These are phyloP conservation scores for Cliona cf. orientalis DNA, from an alignment of 37 sponge, comb jelly and placozoan genomes.

Conservation along the genomic window DNA sequence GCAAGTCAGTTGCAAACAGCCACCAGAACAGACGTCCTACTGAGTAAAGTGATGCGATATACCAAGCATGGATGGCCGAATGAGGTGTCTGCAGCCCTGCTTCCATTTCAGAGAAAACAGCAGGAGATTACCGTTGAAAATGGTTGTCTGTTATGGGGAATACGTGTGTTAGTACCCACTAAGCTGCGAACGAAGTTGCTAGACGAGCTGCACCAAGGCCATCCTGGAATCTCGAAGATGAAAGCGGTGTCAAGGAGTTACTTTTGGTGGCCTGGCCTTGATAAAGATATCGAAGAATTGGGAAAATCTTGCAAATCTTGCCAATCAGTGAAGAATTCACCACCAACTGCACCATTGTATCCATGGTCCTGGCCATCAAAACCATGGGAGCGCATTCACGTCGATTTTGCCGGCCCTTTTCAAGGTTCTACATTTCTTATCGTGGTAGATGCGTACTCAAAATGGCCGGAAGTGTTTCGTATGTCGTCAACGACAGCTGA, in stretches of 20 bases:
- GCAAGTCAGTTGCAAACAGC: not conserved
- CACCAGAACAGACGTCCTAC: constrained; percentile 28
- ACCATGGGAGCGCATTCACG: constrained; percentile 36
- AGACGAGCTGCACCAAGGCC: constrained; percentile 42
- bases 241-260: constrained; percentile 40
- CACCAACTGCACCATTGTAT: constrained; percentile 16
- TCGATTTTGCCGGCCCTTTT: constrained; percentile 30
- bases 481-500: constrained; percentile 38
- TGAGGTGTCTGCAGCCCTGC: not conserved
- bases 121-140: constrained; percentile 41
- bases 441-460: constrained; percentile 36
- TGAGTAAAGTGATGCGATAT: constrained; percentile 47
- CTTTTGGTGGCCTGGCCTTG: constrained; percentile 56
- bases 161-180: constrained; percentile 41
- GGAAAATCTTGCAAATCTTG: constrained; percentile 23
- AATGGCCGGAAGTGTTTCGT: constrained; percentile 56
- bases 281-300: constrained; percentile 21
- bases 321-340: constrained; percentile 4
- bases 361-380: constrained; percentile 21
- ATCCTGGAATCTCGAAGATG: constrained; percentile 41
- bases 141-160: constrained; percentile 55
- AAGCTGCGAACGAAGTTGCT: not conserved
- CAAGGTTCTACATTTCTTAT: constrained; percentile 30
- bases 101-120: not conserved
- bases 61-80: constrained; percentile 45